A percentile compares a stretch with the other conserved stretches of the same genome.
phyloP scores from a whole-genome alignment of 2,113 vertebrate species.

The Trematocara nigrifrons region DNA sequence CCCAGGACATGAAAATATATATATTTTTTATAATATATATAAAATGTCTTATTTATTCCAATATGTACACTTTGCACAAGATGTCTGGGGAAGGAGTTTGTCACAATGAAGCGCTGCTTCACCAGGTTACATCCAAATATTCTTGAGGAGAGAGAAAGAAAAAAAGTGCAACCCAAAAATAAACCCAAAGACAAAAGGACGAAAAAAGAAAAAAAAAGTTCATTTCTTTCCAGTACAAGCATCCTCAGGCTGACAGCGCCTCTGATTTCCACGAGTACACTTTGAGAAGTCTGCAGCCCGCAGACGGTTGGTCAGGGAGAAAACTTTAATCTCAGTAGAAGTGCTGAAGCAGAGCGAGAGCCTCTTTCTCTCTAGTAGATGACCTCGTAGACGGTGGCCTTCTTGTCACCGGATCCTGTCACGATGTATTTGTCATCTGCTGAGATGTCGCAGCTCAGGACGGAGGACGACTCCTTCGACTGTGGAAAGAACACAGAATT shows the following conservation, averaged over 20 bases:
- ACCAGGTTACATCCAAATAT: conserved; percentile 40
- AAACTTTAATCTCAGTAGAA: conserved; percentile 21
- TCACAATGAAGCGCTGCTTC: conserved; percentile 72
- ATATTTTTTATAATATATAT: conserved; percentile 74
- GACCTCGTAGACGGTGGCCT: conserved; percentile 95
- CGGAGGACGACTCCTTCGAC: no score
- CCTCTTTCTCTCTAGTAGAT: conserved; percentile 79
- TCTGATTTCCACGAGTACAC: neutral
- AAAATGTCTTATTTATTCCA: conserved; percentile 79
- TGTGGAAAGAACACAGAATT: no score
- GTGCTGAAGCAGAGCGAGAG: conserved; percentile 24
- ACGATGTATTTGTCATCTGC: no score
- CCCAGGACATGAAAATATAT: conserved; percentile 80
- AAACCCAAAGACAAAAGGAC: conserved; percentile 3
- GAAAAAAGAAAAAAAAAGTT: conserved; percentile 11
- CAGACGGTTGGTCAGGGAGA: neutral
- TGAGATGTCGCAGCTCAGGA: no score
- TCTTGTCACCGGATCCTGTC: no score
- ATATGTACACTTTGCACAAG: conserved; percentile 95
- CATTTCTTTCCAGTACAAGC: conserved; percentile 25
- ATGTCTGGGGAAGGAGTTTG: conserved; percentile 55
- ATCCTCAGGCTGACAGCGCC: neutral
- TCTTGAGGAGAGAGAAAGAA: conserved; percentile 20
- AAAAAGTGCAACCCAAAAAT: conserved; percentile 42
- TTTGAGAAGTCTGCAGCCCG: neutral